Percentiles rank a stretch among this genome's conserved stretches.
These are phyloP conservation scores for Macrotis lagotis DNA, from an alignment of 2,113 vertebrate genomes.

Conservation along the genomic window DNA sequence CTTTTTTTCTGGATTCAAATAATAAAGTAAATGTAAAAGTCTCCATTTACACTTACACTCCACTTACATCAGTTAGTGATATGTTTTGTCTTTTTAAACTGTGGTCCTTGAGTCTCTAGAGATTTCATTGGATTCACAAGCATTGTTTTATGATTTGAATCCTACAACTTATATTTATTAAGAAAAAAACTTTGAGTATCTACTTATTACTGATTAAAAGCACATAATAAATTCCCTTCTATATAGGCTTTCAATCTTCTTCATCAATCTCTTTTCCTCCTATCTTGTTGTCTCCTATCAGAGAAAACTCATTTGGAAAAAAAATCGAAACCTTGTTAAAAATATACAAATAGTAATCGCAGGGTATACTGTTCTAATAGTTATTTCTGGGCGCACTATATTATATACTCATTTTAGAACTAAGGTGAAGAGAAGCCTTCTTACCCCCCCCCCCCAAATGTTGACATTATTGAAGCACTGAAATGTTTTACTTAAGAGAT, in stretches of 20 bases:
- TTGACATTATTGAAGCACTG: not conserved
- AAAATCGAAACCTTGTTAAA: not conserved
- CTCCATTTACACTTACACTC: not conserved
- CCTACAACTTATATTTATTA: conserved; percentile 27
- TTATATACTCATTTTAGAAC: conserved; percentile 19
- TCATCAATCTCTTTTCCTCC: not conserved
- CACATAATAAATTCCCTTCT: conserved; percentile 34
- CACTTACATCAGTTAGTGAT: not conserved
- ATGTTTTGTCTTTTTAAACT: not conserved
- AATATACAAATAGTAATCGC: not conserved
- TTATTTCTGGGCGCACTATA: no score
- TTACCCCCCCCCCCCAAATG: not conserved
- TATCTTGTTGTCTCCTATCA: conserved; percentile 16
- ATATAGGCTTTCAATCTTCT: conserved; percentile 23
- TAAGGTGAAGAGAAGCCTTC: not conserved
- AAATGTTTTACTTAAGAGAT: not conserved
- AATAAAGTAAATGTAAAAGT: conserved; percentile 27
- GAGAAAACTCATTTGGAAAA: conserved; percentile 15
- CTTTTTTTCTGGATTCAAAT: conserved; percentile 31
- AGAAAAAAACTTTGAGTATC: conserved; percentile 7
- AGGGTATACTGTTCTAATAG: not conserved
- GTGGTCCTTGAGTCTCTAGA: conserved; percentile 2
- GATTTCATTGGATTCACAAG: conserved; percentile 7
- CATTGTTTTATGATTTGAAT: not conserved
- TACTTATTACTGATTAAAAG: conserved; percentile 2